phyloP scores from a whole-genome alignment of 2,797 vertebrate genomes.

The Scomberomorus guttatus region DNA sequence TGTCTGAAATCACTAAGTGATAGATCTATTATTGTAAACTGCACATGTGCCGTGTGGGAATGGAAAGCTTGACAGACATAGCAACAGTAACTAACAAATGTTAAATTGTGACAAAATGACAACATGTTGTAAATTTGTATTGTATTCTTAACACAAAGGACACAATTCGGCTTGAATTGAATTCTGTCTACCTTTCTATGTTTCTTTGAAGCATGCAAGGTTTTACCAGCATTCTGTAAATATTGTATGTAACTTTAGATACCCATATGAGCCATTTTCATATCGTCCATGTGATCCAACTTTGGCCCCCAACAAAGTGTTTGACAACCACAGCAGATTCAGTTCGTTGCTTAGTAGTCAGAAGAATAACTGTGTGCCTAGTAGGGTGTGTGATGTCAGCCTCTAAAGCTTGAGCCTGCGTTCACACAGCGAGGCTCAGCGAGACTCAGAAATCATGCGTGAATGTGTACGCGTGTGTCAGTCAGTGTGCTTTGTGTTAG shows the following conservation, averaged over 20 bases:
- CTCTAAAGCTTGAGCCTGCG: constrained; percentile 41
- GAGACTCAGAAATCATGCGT: constrained; percentile 21
- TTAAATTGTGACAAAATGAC: background rate
- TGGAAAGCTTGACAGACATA: too few relatives aligned
- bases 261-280: background rate
- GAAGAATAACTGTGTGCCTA: constrained; percentile 37
- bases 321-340: constrained; percentile 45
- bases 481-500: constrained; percentile 49
- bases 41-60: background rate
- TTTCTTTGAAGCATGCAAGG: background rate
- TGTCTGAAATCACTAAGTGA: background rate
- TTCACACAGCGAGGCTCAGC: constrained; percentile 40
- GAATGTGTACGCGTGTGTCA: constrained; percentile 24
- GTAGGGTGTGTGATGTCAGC: constrained; percentile 58
- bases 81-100: too few relatives aligned
- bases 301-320: constrained; percentile 28
- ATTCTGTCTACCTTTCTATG: background rate
- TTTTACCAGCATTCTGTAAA: background rate
- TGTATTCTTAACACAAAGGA: background rate
- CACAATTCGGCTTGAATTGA: background rate
- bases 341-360: constrained; percentile 33
- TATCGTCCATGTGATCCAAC: constrained; percentile 1
- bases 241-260: background rate
- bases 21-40: background rate
- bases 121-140: background rate